Base-by-base conservation (phyloP, 2,888 invertebrate genomes). In the Diploptera punctata region DNA sequence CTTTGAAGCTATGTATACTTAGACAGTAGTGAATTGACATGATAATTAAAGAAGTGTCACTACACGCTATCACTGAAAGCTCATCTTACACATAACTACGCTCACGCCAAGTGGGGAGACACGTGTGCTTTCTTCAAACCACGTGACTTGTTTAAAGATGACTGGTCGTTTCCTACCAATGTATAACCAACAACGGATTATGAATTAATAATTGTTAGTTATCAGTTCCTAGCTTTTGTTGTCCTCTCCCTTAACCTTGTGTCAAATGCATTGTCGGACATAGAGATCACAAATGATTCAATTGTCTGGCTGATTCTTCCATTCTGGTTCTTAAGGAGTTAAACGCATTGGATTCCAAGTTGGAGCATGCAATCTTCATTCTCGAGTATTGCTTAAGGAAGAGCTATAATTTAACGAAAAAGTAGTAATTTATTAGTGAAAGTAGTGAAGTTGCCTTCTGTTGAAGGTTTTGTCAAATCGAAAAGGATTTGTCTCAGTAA, bases 171-270 rank as follows among this genome's bases (percentile, higher is more conserved):
- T 57, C 57, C 57, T 57, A 29, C 52, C 24, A 1, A 2, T 52
- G 52, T 52, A 47, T 10, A 24, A 13, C 10, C 7, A 24, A n/a
- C 1, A 24, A 57, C 57, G 57, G 16, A 1, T 57, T 57, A 31
- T 57, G 57, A 26, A 29, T 57, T 57, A 57, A 29, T 57, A 52
- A 52, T 29, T 24, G 57, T 29, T 29, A 29, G n/a, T 57, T 57
- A 57, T 29, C 26, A 57, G 29, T 57, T 57, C 57, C n/a, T n/a
- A 1, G 2, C 57, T 16, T 18, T 57, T 29, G 24, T 10, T 54
- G 57, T 57, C 29, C n/a, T 57, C 26, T 29, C 29, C 2, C n/a
- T 24, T 57, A 29, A 16, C 57, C 57, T 29, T 24, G n/a, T 57
- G 57, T 57, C 26, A 24, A 54, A 29, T n/a, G 13, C 5, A n/a